A percentile compares a stretch with the other conserved stretches of the same genome.
phyloP scores from a whole-genome alignment of 2,888 invertebrate species.

The Andrena fulva region DNA sequence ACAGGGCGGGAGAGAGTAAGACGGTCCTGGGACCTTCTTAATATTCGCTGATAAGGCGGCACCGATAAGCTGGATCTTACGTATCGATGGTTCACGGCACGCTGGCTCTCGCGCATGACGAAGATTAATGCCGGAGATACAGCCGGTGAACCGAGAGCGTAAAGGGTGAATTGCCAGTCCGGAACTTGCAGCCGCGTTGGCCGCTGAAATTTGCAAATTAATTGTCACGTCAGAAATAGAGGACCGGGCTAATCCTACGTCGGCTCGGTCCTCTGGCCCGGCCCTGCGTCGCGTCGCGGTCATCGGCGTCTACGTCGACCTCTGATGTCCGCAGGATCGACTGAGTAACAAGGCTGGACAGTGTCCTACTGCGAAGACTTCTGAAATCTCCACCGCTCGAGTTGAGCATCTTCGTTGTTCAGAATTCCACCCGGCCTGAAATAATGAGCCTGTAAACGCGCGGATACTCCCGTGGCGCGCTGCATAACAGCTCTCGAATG shows the following conservation, averaged over 20 bases:
- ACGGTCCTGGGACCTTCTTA: constrained; percentile 23
- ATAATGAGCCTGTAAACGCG: too few species aligned
- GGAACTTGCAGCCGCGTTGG: constrained; percentile 19
- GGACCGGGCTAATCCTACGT: constrained; percentile 44
- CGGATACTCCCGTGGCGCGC: too few species aligned
- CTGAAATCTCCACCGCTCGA: too few species aligned
- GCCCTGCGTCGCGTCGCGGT: constrained; percentile 21
- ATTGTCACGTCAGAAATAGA: constrained; percentile 61
- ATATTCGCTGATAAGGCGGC: constrained; percentile 56
- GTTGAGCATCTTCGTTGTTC: too few species aligned
- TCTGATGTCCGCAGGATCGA: too few species aligned
- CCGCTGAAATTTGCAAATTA: constrained; percentile 57
- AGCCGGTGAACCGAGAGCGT: background rate
- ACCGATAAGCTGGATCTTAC: constrained; percentile 39
- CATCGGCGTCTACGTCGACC: constrained; percentile 14
- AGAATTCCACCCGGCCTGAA: too few species aligned
- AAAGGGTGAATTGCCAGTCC: constrained; percentile 5
- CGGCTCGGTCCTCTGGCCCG: constrained; percentile 15
- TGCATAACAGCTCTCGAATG: too few species aligned
- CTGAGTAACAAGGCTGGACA: too few species aligned
- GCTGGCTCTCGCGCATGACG: constrained; percentile 2
- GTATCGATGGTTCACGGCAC: constrained; percentile 47
- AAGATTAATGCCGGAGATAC: constrained; percentile 43
- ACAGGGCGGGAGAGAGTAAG: background rate
- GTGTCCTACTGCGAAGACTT: too few species aligned